Evolutionary conservation across 2,888 invertebrate genomes (phyloP), one percentile per base, ranked within the genome.

Genomic region (Lasioglossum vierecki): DNA sequence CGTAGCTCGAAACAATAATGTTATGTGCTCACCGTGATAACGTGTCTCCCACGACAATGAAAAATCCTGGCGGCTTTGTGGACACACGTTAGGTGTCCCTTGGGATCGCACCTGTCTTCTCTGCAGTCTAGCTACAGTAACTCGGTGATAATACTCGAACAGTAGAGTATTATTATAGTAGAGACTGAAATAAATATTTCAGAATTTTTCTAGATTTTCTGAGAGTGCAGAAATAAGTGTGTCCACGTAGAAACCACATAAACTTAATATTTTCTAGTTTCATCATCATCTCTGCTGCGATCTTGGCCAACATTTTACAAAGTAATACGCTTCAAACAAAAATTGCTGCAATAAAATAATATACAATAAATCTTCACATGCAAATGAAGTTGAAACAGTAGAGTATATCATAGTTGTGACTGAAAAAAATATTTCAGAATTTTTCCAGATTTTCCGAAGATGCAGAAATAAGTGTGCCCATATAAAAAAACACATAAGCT

Each of bases 1-100:
- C 81, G 76, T 41, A 74, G 73, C 60, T 30, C 11, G 71, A 39
- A 78, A 88, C 74, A 88, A 82, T 63, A 66, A 35, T n/a, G 53
- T 63, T 63, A 35, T 49, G 66, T 35, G n/a, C 60, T 35, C 9
- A 35, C 66, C 79, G 63, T 41, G 26, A 81, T 41, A 30, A 41
- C n/a, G 60, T 26, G n/a, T 26, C 68, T 66, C 41, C 46, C 26
- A 11, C 35, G 18, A 44, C 30, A 53, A 66, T 22, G n/a, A 46
- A 35, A 53, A 9, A 41, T 44, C 39, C 44, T 63, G 63, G 15
- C 26, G 39, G 39, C 11, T 39, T 68, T 22, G 39, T 68, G 68
- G 18, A 39, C 68, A 35, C 68, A 22, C 22, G 39, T 68, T 41
- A 39, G 9, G 39, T 11, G 68, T 39, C 68, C n/a, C 68, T 22